These are phyloP conservation scores for Nomada goodeniana DNA, from an alignment of 2,888 invertebrate species.

Conservation along the genomic window DNA sequence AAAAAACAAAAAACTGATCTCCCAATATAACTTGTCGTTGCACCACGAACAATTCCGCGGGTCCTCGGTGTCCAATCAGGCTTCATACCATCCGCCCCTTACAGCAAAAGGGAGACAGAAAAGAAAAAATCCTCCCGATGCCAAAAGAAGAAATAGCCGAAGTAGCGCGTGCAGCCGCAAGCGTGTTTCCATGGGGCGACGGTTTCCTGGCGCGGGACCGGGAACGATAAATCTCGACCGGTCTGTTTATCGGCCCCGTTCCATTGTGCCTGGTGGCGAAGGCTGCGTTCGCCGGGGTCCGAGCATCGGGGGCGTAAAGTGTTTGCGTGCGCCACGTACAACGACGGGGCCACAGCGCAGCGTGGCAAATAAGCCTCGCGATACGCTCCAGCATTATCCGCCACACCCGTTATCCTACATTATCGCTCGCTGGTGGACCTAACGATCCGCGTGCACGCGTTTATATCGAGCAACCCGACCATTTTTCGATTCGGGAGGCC, in stretches of 20 bases:
- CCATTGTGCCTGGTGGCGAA: constrained; percentile 61
- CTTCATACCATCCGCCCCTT: no score
- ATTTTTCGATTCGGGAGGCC: constrained; percentile 35
- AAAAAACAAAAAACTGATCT: no score
- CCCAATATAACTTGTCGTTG: no score
- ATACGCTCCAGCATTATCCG: constrained; percentile 60
- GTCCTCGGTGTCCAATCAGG: no score
- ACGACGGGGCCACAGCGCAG: constrained; percentile 24
- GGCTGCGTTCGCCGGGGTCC: constrained; percentile 40
- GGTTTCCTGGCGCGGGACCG: constrained; percentile 55
- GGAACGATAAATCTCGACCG: constrained; percentile 54
- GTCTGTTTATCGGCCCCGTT: constrained; percentile 60
- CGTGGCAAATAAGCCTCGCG: constrained; percentile 63
- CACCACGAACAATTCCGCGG: no score
- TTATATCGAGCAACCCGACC: constrained; percentile 41
- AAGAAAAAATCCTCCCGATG: not conserved
- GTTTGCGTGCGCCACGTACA: constrained; percentile 51
- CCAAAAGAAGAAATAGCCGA: not conserved
- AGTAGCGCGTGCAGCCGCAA: constrained; percentile 11
- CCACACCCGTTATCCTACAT: constrained; percentile 62
- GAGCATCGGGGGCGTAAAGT: constrained; percentile 50
- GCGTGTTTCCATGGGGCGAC: constrained; percentile 43
- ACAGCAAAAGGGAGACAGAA: no score
- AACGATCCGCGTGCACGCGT: constrained; percentile 55
- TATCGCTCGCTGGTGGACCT: constrained; percentile 52